Percentiles rank a stretch among this genome's conserved stretches.
Evolutionary conservation across 2,797 vertebrate species (phyloP).

Genomic region (Fratercula arctica): DNA sequence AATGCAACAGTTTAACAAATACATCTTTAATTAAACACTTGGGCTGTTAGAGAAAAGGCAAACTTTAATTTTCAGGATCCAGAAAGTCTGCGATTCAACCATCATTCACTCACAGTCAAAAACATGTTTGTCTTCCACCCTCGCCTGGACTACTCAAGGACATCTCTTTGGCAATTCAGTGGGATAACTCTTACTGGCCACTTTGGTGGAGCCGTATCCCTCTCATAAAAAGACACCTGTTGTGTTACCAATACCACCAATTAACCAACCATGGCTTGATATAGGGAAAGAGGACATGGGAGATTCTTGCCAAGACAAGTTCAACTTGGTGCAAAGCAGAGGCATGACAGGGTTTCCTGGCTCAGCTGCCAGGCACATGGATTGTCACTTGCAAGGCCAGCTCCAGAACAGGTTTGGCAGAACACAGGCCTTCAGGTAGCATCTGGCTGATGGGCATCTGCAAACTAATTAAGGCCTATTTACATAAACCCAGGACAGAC

Average conservation of each 20-base stretch:
- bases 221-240: background rate
- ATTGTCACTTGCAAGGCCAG: background rate
- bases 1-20: background rate
- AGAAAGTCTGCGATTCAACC: background rate
- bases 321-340: background rate
- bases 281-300: background rate
- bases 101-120: background rate
- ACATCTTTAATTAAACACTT: background rate
- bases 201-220: background rate
- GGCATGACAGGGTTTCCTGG: too few relatives aligned
- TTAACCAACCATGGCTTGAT: background rate
- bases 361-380: background rate
- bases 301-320: background rate
- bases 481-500: background rate
- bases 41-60: background rate
- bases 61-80: background rate
- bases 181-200: background rate
- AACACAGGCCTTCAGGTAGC: background rate
- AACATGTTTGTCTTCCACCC: accelerated
- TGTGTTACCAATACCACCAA: background rate
- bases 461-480: background rate
- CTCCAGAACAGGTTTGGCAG: background rate
- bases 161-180: background rate
- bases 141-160: background rate
- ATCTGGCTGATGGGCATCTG: background rate